Percentiles rank a stretch among this genome's conserved stretches.
Conservation (phyloP, 1,140 invertebrate species). For the Dendroctonus valens region DNA sequence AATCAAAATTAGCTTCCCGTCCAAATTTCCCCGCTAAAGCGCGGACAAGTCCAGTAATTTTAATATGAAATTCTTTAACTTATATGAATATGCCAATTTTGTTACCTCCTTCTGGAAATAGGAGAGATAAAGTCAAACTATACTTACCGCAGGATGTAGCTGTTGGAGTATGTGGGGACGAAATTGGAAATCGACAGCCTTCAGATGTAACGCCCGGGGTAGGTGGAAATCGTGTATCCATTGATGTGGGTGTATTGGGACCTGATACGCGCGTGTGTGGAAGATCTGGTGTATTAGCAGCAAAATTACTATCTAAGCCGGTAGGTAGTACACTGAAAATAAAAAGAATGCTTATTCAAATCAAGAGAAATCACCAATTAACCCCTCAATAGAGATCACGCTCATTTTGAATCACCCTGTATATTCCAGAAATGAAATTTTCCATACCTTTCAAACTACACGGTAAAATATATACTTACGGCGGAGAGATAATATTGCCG, state of each 20-base stretch:
- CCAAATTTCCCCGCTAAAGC: too few species aligned
- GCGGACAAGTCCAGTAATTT: too few species aligned
- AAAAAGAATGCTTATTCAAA: neutral
- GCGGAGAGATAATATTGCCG: slow-evolving; percentile 50
- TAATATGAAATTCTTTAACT: too few species aligned
- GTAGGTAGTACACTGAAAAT: slow-evolving; percentile 45
- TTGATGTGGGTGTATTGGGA: slow-evolving; percentile 53
- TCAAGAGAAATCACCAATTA: too few species aligned
- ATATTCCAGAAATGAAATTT: neutral
- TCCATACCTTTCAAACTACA: too few species aligned
- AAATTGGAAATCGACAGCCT: slow-evolving; percentile 52
- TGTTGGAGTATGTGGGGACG: slow-evolving; percentile 53
- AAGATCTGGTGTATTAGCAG: slow-evolving; percentile 43
- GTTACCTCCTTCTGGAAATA: too few species aligned
- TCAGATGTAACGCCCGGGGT: slow-evolving; percentile 46
- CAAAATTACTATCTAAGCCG: slow-evolving; percentile 48
- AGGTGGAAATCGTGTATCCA: slow-evolving; percentile 50
- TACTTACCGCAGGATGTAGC: slow-evolving; percentile 40
- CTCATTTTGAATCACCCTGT: neutral
- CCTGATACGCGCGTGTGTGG: slow-evolving; percentile 49
- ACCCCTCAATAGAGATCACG: too few species aligned
- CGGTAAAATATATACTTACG: slow-evolving; percentile 42
- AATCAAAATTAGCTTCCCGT: too few species aligned
- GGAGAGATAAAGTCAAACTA: neutral
- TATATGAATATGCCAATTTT: too few species aligned